Conservation (phyloP, 2,888 invertebrate genomes). For the Aphidoletes aphidimyza region DNA sequence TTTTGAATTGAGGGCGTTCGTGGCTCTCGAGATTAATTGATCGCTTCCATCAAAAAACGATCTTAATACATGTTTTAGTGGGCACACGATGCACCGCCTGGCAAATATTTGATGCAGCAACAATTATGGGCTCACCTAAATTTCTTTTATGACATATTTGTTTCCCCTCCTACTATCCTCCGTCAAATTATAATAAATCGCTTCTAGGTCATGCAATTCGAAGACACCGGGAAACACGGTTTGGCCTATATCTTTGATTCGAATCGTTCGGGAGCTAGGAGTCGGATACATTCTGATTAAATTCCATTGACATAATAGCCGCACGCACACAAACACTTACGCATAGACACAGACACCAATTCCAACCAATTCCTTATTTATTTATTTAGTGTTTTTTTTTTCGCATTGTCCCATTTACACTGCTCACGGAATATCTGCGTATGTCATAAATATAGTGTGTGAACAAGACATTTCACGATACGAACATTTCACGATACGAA, state of each 20-base stretch:
- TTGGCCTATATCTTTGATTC: neutral
- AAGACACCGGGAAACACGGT: neutral
- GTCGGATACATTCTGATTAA: neutral
- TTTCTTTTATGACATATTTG: neutral
- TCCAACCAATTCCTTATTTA: neutral
- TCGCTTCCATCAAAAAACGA: neutral
- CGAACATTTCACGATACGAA: neutral
- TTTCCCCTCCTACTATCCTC: no score
- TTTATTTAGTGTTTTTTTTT: neutral
- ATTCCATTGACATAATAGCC: neutral
- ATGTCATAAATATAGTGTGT: constrained; percentile 8
- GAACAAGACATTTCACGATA: constrained; percentile 6
- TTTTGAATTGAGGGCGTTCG: no score
- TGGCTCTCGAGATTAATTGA: neutral
- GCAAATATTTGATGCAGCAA: neutral
- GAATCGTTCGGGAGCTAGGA: neutral
- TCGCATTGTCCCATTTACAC: neutral
- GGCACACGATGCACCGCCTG: no score
- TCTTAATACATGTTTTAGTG: no score
- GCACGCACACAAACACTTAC: neutral
- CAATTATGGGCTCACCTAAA: constrained; percentile 14
- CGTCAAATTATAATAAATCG: constrained; percentile 33
- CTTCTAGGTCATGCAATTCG: constrained; percentile 27
- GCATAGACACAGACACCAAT: neutral
- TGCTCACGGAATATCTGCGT: neutral